Evolutionary conservation across 2,113 vertebrate species (phyloP).

Genomic region (Promerops cafer): DNA sequence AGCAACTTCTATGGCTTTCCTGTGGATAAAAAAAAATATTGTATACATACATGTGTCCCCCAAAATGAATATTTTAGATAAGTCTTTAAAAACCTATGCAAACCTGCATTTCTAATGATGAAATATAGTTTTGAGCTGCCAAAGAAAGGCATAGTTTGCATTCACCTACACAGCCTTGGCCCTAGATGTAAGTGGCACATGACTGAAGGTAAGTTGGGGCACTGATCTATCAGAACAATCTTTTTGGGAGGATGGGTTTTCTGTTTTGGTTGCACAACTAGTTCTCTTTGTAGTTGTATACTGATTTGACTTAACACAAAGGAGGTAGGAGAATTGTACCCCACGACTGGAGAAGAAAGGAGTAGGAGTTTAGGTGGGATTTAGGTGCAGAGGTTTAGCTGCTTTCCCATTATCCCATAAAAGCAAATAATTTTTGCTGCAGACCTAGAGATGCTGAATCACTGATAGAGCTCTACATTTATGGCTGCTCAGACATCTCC

Average conservation of each 20-base stretch:
- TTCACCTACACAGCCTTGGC: not conserved
- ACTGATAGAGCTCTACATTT: not conserved
- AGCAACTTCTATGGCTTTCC: not conserved
- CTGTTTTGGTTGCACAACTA: not conserved
- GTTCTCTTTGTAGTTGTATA: not conserved
- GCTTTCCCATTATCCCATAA: not conserved
- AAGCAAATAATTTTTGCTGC: not conserved
- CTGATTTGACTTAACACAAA: not conserved
- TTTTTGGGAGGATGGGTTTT: not conserved
- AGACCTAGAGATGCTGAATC: not conserved
- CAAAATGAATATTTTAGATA: not conserved
- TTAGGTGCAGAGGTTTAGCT: not conserved
- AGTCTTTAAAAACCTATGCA: not conserved
- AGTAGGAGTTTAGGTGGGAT: not conserved
- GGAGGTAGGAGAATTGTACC: not conserved
- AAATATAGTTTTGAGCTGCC: not conserved
- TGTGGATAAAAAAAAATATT: not conserved
- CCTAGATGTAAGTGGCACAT: not conserved
- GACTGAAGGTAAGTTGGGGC: not conserved
- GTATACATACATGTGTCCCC: not conserved
- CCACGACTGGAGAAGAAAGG: not conserved
- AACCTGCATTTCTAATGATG: not conserved
- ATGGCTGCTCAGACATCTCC: not conserved
- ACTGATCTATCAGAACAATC: not conserved
- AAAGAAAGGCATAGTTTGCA: not conserved